Evolutionary conservation across 2,113 vertebrate species (phyloP).

Genomic region (Urocitellus parryii): DNA sequence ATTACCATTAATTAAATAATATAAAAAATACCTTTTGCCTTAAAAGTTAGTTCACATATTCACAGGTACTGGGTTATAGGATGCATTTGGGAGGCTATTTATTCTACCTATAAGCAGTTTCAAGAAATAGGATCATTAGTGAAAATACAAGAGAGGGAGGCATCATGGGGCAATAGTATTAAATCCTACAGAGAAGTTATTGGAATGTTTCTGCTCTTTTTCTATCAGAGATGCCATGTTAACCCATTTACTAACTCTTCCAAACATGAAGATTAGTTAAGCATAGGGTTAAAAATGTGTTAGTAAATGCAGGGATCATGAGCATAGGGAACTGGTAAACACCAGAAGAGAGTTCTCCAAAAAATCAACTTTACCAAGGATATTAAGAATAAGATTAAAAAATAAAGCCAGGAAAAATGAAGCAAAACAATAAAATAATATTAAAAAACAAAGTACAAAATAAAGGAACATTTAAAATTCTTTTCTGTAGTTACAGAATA

Average conservation of each 20-base stretch:
- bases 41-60: not conserved
- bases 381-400: not conserved
- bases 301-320: not conserved
- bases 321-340: not conserved
- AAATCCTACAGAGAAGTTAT: not conserved
- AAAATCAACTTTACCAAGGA: not conserved
- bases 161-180: fast-evolving
- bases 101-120: not conserved
- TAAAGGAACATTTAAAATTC: not conserved
- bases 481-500: not conserved
- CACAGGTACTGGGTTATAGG: not conserved
- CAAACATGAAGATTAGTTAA: not conserved
- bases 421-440: not conserved
- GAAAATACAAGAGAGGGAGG: not conserved
- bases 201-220: not conserved
- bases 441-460: not conserved
- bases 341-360: not conserved
- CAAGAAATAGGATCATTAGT: not conserved
- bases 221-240: not conserved
- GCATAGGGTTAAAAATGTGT: not conserved
- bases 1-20: not conserved
- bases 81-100: not conserved
- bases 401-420: not conserved
- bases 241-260: not conserved
- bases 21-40: not conserved